Evolutionary conservation across 2,888 invertebrate genomes (phyloP).

Genomic region (Ornithoptera alexandrae): DNA sequence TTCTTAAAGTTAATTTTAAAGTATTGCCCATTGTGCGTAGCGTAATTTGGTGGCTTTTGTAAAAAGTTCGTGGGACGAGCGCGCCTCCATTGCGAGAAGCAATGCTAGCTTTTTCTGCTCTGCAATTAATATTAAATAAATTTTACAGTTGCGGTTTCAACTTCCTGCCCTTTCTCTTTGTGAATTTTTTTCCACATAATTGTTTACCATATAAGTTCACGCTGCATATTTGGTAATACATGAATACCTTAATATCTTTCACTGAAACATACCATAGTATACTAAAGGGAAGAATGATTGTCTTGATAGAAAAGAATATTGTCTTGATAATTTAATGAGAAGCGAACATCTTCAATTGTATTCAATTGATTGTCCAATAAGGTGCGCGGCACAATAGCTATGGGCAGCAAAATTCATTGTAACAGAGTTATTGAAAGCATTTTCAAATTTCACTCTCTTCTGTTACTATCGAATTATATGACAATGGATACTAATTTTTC

Average conservation of each 20-base stretch:
- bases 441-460: neutral
- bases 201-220: constrained; percentile 22
- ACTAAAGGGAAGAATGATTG: neutral
- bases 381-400: constrained; percentile 21
- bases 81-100: constrained; percentile 15
- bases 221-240: constrained; percentile 2
- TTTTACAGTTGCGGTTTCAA: constrained; percentile 17
- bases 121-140: constrained; percentile 31
- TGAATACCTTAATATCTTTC: neutral
- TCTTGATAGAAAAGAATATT: constrained; percentile 18
- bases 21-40: constrained; percentile 19
- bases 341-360: constrained; percentile 31
- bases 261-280: neutral
- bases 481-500: neutral
- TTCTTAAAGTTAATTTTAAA: constrained; percentile 22
- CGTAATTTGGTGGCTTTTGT: constrained; percentile 21
- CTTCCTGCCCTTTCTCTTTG: constrained; percentile 14
- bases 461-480: neutral
- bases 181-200: constrained; percentile 18
- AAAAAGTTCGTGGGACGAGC: constrained; percentile 16
- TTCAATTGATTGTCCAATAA: constrained; percentile 32
- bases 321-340: constrained; percentile 27
- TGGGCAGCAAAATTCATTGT: constrained; percentile 14
- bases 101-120: constrained; percentile 19
- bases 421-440: constrained; percentile 4